Evolutionary conservation across 2,888 invertebrate genomes (phyloP).

Genomic region (Tetranychus truncatus): DNA sequence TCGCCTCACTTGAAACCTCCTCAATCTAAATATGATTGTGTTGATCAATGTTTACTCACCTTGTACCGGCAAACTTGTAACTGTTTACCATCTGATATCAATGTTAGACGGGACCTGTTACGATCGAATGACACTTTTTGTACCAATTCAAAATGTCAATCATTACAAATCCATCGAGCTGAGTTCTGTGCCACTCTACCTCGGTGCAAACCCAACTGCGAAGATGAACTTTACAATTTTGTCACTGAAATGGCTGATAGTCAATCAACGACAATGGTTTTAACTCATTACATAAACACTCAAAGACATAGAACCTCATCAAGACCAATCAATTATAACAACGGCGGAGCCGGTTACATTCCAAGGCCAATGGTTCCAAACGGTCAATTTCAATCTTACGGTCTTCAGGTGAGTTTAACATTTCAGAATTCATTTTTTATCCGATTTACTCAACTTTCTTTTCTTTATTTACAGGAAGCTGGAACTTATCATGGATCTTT

Average conservation of each 20-base stretch:
- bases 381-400: not conserved
- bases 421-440: too few species aligned
- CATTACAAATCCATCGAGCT: not conserved
- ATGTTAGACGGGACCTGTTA: not conserved
- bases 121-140: constrained; percentile 3
- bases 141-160: not conserved
- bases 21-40: constrained; percentile 5
- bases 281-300: not conserved
- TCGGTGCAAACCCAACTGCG: too few species aligned
- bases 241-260: not conserved
- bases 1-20: not conserved
- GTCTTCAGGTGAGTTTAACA: not conserved
- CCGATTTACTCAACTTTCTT: too few species aligned
- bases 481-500: not conserved
- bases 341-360: not conserved
- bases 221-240: too few species aligned
- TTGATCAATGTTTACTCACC: not conserved
- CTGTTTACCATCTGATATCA: too few species aligned
- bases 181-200: not conserved
- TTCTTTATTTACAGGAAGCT: too few species aligned
- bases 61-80: not conserved
- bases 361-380: not conserved
- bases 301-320: not conserved
- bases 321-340: not conserved
- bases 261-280: not conserved